phyloP scores from a whole-genome alignment of 2,113 vertebrate genomes.

The Onychorhynchus coronatus region DNA sequence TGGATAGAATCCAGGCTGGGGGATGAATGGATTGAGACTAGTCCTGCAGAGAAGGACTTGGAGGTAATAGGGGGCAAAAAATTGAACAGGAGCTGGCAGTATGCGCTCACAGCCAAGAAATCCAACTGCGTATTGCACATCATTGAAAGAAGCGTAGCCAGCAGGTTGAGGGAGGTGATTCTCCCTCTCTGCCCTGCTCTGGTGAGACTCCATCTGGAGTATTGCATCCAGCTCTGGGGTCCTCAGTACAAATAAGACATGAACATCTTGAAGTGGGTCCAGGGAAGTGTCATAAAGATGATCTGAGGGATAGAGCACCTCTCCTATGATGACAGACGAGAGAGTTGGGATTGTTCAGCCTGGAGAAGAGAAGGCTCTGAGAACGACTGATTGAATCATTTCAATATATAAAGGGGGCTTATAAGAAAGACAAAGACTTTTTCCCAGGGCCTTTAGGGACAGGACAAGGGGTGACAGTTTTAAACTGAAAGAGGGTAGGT shows the following conservation, averaged over 20 bases:
- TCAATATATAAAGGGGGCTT: not conserved
- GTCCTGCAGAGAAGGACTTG: not conserved
- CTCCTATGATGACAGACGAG: not conserved
- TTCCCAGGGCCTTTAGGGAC: not conserved
- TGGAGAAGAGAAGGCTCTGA: not conserved
- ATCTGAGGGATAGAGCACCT: not conserved
- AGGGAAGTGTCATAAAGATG: not conserved
- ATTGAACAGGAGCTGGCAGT: not conserved
- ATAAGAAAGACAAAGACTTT: not conserved
- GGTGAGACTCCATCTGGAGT: not conserved
- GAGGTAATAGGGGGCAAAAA: not conserved
- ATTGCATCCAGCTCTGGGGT: not conserved
- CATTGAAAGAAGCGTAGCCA: not conserved
- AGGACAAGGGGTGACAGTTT: not conserved
- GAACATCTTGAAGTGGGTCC: not conserved
- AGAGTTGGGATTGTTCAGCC: not conserved
- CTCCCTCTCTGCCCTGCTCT: not conserved
- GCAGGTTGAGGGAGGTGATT: not conserved
- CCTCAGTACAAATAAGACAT: too few species aligned
- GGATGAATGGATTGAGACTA: not conserved
- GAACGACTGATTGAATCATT: not conserved
- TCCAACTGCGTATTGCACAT: fast-evolving
- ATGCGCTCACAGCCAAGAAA: fast-evolving
- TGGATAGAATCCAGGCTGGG: not conserved
- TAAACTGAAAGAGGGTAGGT: not conserved